Conservation (phyloP, 1,140 invertebrate genomes). For the Anastrepha ludens region DNA sequence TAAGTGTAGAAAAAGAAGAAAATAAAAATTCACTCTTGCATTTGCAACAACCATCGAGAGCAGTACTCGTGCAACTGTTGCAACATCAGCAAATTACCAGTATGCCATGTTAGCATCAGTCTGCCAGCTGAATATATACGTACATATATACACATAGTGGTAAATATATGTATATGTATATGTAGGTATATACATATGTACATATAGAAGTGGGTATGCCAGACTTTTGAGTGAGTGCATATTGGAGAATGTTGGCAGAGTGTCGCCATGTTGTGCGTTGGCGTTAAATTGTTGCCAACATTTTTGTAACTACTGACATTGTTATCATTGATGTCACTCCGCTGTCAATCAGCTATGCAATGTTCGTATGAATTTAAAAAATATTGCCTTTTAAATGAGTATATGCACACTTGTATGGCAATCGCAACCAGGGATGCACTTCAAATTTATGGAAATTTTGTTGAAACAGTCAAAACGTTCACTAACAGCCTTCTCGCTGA, state of each 20-base stretch:
- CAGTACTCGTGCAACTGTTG: conserved; percentile 40
- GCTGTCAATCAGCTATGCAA: conserved; percentile 35
- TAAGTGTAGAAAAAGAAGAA: not conserved
- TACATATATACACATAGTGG: not conserved
- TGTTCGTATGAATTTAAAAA: conserved; percentile 25
- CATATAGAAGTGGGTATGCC: not conserved
- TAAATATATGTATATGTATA: not conserved
- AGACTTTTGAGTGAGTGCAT: not conserved
- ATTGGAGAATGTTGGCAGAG: conserved; percentile 38
- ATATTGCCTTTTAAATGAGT: conserved; percentile 4
- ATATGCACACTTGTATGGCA: not conserved
- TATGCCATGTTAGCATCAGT: conserved; percentile 14
- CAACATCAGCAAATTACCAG: conserved; percentile 49
- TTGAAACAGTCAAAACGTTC: not conserved
- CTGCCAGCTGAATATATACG: not conserved
- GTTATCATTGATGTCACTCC: conserved; percentile 23
- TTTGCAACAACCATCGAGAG: conserved; percentile 20
- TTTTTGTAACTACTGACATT: conserved; percentile 30
- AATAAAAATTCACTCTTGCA: not conserved
- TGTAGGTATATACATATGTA: not conserved
- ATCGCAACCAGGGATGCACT: not conserved
- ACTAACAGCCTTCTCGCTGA: too few relatives aligned
- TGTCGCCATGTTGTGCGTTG: conserved; percentile 5
- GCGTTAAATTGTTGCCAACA: conserved; percentile 36
- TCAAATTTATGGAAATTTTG: not conserved